A percentile compares a stretch with the other conserved stretches of the same genome.
These are phyloP conservation scores for Eurosta solidaginis DNA, from an alignment of 1,140 invertebrate genomes.

Conservation along the genomic window DNA sequence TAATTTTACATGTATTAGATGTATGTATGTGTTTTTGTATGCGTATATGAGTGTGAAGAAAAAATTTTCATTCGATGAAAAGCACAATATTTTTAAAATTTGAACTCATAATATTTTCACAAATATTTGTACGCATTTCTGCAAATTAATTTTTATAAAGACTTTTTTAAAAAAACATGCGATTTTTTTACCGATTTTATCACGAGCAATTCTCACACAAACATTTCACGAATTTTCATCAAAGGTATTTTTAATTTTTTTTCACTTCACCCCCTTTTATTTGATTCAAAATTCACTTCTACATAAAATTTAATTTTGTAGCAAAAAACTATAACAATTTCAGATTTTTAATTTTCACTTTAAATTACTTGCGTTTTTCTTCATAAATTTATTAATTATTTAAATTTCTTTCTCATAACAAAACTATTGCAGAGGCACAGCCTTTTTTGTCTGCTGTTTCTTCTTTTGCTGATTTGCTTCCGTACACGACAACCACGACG, in stretches of 20 bases:
- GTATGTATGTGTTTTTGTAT: neutral
- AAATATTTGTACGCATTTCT: neutral
- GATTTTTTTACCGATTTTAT: neutral
- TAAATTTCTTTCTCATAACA: slow-evolving; percentile 13
- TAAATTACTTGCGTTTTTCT: neutral
- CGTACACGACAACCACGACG: slow-evolving; percentile 48
- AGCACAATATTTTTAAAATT: neutral
- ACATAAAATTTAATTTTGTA: too few species aligned
- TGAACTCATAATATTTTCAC: neutral
- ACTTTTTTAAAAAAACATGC: neutral
- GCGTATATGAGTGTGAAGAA: slow-evolving; percentile 27
- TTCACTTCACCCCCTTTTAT: neutral
- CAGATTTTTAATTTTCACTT: too few species aligned
- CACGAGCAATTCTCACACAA: too few species aligned
- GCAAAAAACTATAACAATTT: too few species aligned
- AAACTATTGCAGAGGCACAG: neutral
- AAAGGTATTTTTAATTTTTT: neutral
- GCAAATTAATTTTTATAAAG: neutral
- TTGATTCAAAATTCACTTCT: too few species aligned
- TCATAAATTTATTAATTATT: neutral
- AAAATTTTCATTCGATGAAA: slow-evolving; percentile 6
- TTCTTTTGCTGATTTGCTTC: slow-evolving; percentile 32
- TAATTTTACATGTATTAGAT: neutral
- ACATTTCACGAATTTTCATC: too few species aligned
- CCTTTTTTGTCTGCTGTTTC: slow-evolving; percentile 21